phyloP scores from a whole-genome alignment of 2,113 vertebrate genomes.

The Scopus umbretta region DNA sequence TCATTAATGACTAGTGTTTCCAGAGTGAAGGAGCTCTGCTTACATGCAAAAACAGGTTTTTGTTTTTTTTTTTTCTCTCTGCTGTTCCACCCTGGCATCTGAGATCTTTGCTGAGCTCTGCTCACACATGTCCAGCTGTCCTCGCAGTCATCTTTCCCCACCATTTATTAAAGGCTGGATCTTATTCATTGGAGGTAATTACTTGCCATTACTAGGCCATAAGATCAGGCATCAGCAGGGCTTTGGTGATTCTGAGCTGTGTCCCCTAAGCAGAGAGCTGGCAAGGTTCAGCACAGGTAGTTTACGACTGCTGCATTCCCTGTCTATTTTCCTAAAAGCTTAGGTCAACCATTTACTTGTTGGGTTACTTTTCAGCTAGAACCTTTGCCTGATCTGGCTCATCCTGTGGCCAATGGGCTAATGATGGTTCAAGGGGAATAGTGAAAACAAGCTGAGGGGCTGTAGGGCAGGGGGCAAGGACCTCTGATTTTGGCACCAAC shows the following conservation, averaged over 20 bases:
- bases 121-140: background rate
- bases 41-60: background rate
- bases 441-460: background rate
- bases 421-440: background rate
- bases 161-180: background rate
- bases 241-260: background rate
- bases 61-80: background rate
- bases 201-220: background rate
- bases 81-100: background rate
- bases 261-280: background rate
- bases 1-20: background rate
- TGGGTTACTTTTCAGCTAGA: background rate
- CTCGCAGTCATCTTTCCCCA: background rate
- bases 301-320: background rate
- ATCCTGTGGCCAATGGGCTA: rapidly evolving
- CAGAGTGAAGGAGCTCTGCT: background rate
- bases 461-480: background rate
- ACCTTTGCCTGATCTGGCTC: background rate
- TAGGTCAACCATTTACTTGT: rapidly evolving
- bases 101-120: background rate
- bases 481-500: background rate
- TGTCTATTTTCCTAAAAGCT: background rate
- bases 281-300: background rate
- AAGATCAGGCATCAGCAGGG: too few species aligned
- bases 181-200: background rate